Evolutionary conservation across 2,113 vertebrate species (phyloP).

Genomic region (Burhinus bistriatus): DNA sequence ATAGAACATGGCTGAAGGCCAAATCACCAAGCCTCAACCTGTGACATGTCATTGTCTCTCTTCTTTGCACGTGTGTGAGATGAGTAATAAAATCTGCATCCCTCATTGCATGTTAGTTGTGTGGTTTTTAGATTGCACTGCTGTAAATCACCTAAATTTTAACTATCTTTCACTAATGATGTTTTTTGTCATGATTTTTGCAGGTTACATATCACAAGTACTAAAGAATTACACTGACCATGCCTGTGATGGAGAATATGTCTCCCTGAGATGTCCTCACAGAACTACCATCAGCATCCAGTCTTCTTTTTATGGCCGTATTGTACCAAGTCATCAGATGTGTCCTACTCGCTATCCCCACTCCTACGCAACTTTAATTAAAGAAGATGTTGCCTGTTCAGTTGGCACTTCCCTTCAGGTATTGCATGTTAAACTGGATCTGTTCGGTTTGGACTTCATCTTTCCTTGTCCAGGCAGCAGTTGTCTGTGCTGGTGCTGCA

Average conservation of each 20-base stretch:
- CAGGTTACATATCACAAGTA: constrained; percentile 85
- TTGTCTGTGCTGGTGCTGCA: not conserved
- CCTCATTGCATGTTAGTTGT: not conserved
- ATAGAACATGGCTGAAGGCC: not conserved
- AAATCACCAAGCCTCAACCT: not conserved
- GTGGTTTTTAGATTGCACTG: not conserved
- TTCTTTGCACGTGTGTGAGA: not conserved
- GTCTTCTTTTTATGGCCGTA: constrained; percentile 87
- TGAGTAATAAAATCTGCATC: not conserved
- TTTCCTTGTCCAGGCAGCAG: not conserved
- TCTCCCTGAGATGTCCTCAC: constrained; percentile 85
- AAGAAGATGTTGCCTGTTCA: constrained; percentile 82
- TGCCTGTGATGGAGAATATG: constrained; percentile 86
- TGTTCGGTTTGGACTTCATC: not conserved
- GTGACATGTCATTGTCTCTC: not conserved
- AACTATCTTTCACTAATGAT: not conserved
- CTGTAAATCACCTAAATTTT: not conserved
- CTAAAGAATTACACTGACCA: constrained; percentile 86
- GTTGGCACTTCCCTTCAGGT: constrained; percentile 88
- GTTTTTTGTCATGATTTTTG: not conserved
- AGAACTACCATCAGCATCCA: constrained; percentile 89
- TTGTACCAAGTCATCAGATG: constrained; percentile 74
- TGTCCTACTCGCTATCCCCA: constrained; percentile 78
- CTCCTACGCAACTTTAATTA: constrained; percentile 62
- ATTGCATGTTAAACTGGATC: not conserved